Evolutionary conservation across 1,140 invertebrate genomes (phyloP).

Genomic region (Amyelois transitella): DNA sequence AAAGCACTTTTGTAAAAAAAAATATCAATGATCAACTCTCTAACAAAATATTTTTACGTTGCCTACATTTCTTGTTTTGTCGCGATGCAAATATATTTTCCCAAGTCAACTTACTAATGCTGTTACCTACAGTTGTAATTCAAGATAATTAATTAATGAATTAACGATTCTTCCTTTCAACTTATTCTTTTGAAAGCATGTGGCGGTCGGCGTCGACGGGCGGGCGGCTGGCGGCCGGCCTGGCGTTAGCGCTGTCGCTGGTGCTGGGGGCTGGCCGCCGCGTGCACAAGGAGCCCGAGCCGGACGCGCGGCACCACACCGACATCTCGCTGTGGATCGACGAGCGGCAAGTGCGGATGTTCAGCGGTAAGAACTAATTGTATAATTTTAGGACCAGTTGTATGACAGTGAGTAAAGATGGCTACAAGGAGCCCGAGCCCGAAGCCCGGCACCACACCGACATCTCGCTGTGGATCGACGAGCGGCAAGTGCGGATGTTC

Average conservation of each 20-base stretch:
- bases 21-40: too few species aligned
- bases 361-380: conserved; percentile 81
- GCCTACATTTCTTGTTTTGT: too few species aligned
- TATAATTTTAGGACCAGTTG: too few species aligned
- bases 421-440: conserved; percentile 52
- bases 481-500: conserved; percentile 91
- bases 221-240: conserved; percentile 51
- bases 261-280: conserved; percentile 42
- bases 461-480: conserved; percentile 90
- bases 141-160: too few species aligned
- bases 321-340: conserved; percentile 92
- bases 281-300: conserved; percentile 52
- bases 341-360: conserved; percentile 90
- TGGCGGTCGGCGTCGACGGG: conserved; percentile 47
- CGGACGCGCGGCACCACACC: conserved; percentile 49
- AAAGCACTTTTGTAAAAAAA: too few species aligned
- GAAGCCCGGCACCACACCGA: conserved; percentile 71
- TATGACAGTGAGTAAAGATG: too few species aligned
- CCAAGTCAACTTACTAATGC: too few species aligned
- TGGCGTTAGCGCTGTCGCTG: conserved; percentile 53
- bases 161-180: too few species aligned
- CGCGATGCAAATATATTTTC: too few species aligned
- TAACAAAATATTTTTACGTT: too few species aligned
- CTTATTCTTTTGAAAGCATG: conserved; percentile 27
- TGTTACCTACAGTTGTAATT: conserved; percentile 5